Conservation (phyloP, 2,113 vertebrate genomes). For the Lepus europaeus region DNA sequence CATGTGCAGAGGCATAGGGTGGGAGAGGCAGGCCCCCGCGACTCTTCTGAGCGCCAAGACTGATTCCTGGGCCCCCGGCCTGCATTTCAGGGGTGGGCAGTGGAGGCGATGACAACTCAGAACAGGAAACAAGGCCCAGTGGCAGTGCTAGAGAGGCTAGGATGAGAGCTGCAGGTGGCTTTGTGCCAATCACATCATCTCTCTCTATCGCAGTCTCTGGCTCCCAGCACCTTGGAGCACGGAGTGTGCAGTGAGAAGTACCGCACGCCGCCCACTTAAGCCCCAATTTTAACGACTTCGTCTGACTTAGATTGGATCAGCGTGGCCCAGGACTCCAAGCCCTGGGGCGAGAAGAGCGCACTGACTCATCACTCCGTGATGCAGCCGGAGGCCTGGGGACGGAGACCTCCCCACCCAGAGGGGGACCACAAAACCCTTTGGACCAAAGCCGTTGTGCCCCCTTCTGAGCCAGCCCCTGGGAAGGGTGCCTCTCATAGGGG, state of each 20-base stretch:
- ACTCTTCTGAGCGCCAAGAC: not conserved
- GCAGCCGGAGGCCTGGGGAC: not conserved
- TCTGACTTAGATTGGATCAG: not conserved
- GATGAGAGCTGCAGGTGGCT: not conserved
- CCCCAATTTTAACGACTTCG: too few species aligned
- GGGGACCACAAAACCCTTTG: not conserved
- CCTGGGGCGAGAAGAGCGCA: too few species aligned
- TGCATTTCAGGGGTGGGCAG: fast-evolving
- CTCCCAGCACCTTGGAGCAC: not conserved
- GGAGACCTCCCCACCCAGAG: not conserved
- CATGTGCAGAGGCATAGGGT: fast-evolving
- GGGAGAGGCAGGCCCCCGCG: fast-evolving
- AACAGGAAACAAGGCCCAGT: not conserved
- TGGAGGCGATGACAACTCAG: not conserved
- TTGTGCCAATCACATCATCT: fast-evolving
- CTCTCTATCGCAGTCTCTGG: not conserved
- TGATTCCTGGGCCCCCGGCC: not conserved
- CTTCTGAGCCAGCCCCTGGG: not conserved
- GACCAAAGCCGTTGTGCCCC: fast-evolving
- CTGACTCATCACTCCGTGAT: not conserved
- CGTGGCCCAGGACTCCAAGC: not conserved
- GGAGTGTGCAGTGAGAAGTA: fast-evolving
- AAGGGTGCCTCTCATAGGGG: not conserved
- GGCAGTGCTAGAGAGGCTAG: fast-evolving
- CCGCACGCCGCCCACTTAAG: fast-evolving